Evolutionary conservation across 2,113 vertebrate species (phyloP).

Genomic region (Cottus gobio): DNA sequence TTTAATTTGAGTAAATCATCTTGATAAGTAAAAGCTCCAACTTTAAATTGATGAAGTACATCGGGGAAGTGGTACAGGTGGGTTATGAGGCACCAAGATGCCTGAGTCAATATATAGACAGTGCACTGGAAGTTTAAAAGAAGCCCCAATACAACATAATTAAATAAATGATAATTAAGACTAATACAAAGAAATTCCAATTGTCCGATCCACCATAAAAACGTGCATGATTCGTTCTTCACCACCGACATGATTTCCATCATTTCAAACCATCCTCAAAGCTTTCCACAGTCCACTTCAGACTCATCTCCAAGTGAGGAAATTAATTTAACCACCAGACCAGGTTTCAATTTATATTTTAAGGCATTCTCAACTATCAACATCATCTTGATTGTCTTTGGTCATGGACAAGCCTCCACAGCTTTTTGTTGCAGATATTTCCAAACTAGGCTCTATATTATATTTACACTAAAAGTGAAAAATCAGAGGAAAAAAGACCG

Average conservation of each 20-base stretch:
- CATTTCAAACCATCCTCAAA: slow-evolving; percentile 1
- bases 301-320: slow-evolving; percentile 20
- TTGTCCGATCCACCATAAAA: slow-evolving; percentile 45
- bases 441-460: slow-evolving; percentile 62
- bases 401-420: slow-evolving; percentile 74
- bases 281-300: slow-evolving; percentile 26
- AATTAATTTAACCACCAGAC: slow-evolving; percentile 23
- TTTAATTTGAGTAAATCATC: not conserved
- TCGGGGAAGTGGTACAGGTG: not conserved
- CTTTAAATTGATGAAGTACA: not conserved
- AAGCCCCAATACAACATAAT: slow-evolving; percentile 13
- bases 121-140: not conserved
- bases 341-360: slow-evolving; percentile 63
- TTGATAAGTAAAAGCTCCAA: not conserved
- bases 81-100: slow-evolving; percentile 53
- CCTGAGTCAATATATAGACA: not conserved
- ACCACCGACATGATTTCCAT: not conserved
- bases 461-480: slow-evolving; percentile 67
- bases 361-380: slow-evolving; percentile 74
- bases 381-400: slow-evolving; percentile 78
- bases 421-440: slow-evolving; percentile 64
- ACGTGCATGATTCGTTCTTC: slow-evolving; percentile 21
- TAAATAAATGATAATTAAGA: slow-evolving; percentile 31
- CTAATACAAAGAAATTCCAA: not conserved
- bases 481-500: slow-evolving; percentile 32